Evolutionary conservation across 2,113 vertebrate genomes (phyloP), one percentile per base, ranked within the genome.

Genomic region (Neopipo cinnamomea): DNA sequence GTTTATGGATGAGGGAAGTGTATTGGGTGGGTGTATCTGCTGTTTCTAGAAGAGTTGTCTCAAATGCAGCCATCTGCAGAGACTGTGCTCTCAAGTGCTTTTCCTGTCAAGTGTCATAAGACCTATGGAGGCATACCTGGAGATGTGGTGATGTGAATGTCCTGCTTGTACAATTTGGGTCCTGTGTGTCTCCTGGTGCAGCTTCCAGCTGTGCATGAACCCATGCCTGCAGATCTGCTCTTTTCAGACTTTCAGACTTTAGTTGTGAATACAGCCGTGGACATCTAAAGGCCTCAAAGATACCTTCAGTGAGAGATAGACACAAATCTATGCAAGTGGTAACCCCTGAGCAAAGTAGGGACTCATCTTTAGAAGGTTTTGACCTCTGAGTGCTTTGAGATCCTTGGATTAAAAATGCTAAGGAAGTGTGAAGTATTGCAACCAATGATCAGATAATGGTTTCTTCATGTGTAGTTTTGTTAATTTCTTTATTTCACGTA

Each of bases 401-500:
- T 84, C 42, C 31, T 66, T 33, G 27, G 24, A 41, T 82, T 37
- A 68, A 68, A 44, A 31, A 13, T 44, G 12, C 35, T 80, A 44
- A 50, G 12, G n/a, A 83, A 77, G 9, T 27, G 23, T 52, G 50
- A 88, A 50, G 20, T 80, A 33, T 70, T 88, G 25, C 31, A 66
- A 9, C 6, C 9, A 50, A 39, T 21, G 44, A 71, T 84, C 46
- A 77, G 37, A 58, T 86, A 53, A 86, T 63, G 30, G 20, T 71
- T 97, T 91, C 71, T 85, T 85, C 41, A 44, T 3, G 0, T 77
- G 52, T 42, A 56, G 0, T 86, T 92, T 68, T 93, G 61, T 75
- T 78, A 87, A 78, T 87, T 89, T 44, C 35, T 86, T 89, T 78
- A 63, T 89, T 95, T 93, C 47, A 8, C 65, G 39, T 44, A 25